Evolutionary conservation across 53 echinoderm and acorn worm genomes (phyloP), one percentile per base, ranked within the genome.

Genomic region (Holothuria scabra): DNA sequence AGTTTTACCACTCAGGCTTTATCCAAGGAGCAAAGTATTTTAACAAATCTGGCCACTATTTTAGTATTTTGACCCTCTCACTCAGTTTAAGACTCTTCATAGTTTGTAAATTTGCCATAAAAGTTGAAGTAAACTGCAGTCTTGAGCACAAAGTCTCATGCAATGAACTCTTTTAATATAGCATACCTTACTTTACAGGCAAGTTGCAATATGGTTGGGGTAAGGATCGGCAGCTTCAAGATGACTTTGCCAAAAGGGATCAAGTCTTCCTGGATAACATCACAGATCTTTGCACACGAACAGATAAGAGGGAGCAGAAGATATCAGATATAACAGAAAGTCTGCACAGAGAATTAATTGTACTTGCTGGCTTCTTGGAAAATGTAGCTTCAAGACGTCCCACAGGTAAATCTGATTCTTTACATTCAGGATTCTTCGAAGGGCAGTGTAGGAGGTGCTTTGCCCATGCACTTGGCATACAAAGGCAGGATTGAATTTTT

Each of bases 231-330:
- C 63, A 74, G 30, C 90, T 97, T 75, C 92, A 97, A 59, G 85
- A 87, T 65, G 87, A 92, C 44, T 93, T 82, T 66, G 92, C 97
- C 55, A 84, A 92, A 57, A 58, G 97, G 35, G 97, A 97, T 76
- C 93, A 87, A 59, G 60, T 92, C 12, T 89, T 97, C 35, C 89
- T 97, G 13, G 94, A 97, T 79, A 94, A 91, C 76, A 97, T 97
- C 80, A 97, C 97, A 22, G 94, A 92, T 65, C 89, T 97, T 25
- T 89, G 87, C 52, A 67, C 83, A 65, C 83, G 92, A 59, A 94
- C 97, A 33, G 94, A 97, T 83, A 78, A 83, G 41, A 79, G 97
- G 30, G 94, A 97, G 60, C 90, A 88, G 74, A 94, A 92, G 68
- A 92, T 97, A 21, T 83, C 97, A 26, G 90, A 88, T 14, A 87